phyloP scores from a whole-genome alignment of 2,797 vertebrate genomes.

The Hoplostethus atlanticus region DNA sequence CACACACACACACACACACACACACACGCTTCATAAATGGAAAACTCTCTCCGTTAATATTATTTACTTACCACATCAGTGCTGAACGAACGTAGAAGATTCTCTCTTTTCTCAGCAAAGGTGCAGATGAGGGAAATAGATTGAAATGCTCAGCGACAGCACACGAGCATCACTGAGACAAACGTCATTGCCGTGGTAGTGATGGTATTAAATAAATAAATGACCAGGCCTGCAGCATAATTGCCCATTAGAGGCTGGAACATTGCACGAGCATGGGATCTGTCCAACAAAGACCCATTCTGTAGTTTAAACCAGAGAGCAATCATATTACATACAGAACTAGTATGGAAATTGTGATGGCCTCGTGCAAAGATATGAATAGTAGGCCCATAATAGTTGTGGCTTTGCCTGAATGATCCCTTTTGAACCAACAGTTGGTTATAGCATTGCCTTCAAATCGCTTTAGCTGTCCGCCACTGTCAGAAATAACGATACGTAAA shows the following conservation, averaged over 20 bases:
- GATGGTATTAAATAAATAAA: conserved; percentile 76
- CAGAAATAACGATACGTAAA: conserved; percentile 51
- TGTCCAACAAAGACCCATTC: conserved; percentile 77
- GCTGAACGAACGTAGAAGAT: conserved; percentile 9
- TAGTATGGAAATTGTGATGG: conserved; percentile 83
- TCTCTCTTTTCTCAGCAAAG: conserved; percentile 23
- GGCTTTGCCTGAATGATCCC: conserved; percentile 80
- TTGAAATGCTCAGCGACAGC: conserved; percentile 31
- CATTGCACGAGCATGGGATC: conserved; percentile 73
- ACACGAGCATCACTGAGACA: conserved; percentile 49
- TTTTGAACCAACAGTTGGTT: conserved; percentile 81
- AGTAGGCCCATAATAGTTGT: conserved; percentile 81
- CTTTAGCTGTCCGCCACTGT: conserved; percentile 78
- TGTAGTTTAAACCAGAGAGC: conserved; percentile 76
- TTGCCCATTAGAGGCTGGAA: conserved; percentile 80
- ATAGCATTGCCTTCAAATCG: conserved; percentile 75
- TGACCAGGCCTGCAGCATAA: conserved; percentile 66
- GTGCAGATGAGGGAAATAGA: conserved; percentile 32
- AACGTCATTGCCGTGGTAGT: conserved; percentile 73
- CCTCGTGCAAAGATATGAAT: conserved; percentile 81
- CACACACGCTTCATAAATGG: not conserved
- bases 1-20: not conserved
- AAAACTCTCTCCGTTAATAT: conserved; percentile 26
- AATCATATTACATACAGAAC: conserved; percentile 76
- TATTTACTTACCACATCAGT: conserved; percentile 26